Evolutionary conservation across 1,140 invertebrate species (phyloP), one percentile per base, ranked within the genome.

Genomic region (Scaptomyza hsui): DNA sequence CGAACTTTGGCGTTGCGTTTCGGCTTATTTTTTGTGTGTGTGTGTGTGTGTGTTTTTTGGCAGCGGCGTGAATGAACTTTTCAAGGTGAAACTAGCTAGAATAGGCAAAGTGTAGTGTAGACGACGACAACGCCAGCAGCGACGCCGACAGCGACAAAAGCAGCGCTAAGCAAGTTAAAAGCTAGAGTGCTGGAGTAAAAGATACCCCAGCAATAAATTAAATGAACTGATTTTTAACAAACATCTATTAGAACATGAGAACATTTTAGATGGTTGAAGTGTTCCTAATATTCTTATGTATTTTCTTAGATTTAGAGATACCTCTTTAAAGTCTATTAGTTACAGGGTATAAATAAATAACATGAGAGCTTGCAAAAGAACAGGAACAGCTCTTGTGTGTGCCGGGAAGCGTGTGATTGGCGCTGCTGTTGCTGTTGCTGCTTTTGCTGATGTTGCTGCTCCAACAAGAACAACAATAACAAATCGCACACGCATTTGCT

Each of bases 31-130:
- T 62, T 51, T 39, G 15, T 24, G 12, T 51, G 2, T 55, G 12
- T 47, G 18, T 4, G 26, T 9, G 26, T 29, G 26, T n/a, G 12
- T 29, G 6, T 44, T 65, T 72, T 70, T 72, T 70, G 72, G 62
- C 65, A 75, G 47, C 39, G 70, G 68, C 89, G 88, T 89, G 88
- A 90, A 90, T 90, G 88, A 90, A 90, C 88, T 90, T 90, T 90
- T 90, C 88, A 90, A 90, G 88, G 88, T 90, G 88, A 90, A 90
- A 85, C 79, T 88, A 86, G 82, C 78, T 70, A 89, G 83, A 82
- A 88, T 88, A 86, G 81, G 70, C 75, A 85, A 85, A 85, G 80
- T 80, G 72, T 70, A 74, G 68, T 60, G 51, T 61, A 42, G 49
- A 86, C 72, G 37, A 1, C 29, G 26, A 4, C 26, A 4, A 15